Evolutionary conservation across 1,140 invertebrate genomes (phyloP), one percentile per base, ranked within the genome.

Genomic region (Drosophila parabipectinata): DNA sequence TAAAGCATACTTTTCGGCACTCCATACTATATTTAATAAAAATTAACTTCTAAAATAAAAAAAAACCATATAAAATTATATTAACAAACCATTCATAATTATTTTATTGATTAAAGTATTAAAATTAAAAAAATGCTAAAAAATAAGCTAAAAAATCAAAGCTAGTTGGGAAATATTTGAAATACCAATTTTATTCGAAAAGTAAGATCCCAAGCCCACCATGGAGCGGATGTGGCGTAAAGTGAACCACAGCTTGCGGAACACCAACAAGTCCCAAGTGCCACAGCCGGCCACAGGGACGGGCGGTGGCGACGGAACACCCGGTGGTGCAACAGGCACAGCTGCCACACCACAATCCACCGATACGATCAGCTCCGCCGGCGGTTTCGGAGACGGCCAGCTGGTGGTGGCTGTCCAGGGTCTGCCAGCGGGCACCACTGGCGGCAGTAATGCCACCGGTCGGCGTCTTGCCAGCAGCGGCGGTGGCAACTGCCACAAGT

Each of bases 201-300:
- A 44, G 0, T 18, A 37, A 30, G 44, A 45, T 9, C 10, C 41
- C 5, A 47, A 45, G n/a, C 10, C 41, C 5, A 44, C 4, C 1
- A 92, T 92, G 91, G 91, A 92, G 56, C 91, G 91, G 55, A 91
- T 92, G 90, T 92, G 91, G 91, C 89, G 91, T 45, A 91, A 91
- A 68, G 90, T 92, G 21, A 91, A 91, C 68, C 90, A 92, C 61
- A 91, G 91, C 59, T 77, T 92, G 58, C 90, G 90, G 51, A 88
- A 83, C 72, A 88, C 54, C 72, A 83, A 72, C 68, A 88, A 81
- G 48, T 83, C 68, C 10, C 62, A 55, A 4, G 12, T 39, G 34
- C 64, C 57, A 47, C 41, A 44, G 7, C 41, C 14, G 41, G 48
- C 21, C 39, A 15, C 9, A 57, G 9, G 48, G 47, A 10, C 53